These are phyloP conservation scores for Amphipoea oculea DNA, from an alignment of 2,888 invertebrate genomes.

Conservation along the genomic window DNA sequence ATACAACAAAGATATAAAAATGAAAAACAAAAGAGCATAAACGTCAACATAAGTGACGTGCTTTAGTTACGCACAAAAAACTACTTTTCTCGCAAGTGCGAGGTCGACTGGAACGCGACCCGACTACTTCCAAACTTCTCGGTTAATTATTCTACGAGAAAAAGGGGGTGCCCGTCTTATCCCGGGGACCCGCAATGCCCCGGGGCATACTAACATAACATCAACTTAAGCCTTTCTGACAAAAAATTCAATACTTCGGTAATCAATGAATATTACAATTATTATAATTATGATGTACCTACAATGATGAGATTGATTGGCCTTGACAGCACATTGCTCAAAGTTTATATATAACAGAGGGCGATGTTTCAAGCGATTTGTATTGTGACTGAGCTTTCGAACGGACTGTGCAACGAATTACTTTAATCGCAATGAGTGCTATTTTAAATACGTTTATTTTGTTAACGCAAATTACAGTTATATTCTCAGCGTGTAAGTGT, in stretches of 20 bases:
- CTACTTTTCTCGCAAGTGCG: neutral
- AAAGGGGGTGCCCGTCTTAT: neutral
- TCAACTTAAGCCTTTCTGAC: neutral
- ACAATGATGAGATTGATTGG: constrained; percentile 43
- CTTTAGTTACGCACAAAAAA: neutral
- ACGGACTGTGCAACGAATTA: constrained; percentile 56
- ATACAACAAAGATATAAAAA: neutral
- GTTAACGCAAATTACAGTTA: constrained; percentile 66
- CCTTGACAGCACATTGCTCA: constrained; percentile 68
- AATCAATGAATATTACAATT: constrained; percentile 8
- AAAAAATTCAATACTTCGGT: neutral
- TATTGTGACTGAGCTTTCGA: constrained; percentile 70
- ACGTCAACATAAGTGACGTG: neutral
- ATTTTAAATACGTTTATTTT: constrained; percentile 65
- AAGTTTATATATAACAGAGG: constrained; percentile 72
- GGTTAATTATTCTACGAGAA: neutral
- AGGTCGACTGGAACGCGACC: neutral
- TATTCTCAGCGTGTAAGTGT: constrained; percentile 74
- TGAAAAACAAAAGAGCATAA: neutral
- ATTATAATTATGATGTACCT: neutral
- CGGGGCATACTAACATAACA: neutral
- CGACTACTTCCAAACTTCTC: neutral
- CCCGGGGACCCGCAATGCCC: neutral
- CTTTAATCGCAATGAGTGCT: constrained; percentile 69
- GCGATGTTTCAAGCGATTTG: constrained; percentile 54